Percentiles rank a stretch among this genome's conserved stretches.
Evolutionary conservation across 2,797 vertebrate species (phyloP).

Genomic region (Sebastes vulpes): DNA sequence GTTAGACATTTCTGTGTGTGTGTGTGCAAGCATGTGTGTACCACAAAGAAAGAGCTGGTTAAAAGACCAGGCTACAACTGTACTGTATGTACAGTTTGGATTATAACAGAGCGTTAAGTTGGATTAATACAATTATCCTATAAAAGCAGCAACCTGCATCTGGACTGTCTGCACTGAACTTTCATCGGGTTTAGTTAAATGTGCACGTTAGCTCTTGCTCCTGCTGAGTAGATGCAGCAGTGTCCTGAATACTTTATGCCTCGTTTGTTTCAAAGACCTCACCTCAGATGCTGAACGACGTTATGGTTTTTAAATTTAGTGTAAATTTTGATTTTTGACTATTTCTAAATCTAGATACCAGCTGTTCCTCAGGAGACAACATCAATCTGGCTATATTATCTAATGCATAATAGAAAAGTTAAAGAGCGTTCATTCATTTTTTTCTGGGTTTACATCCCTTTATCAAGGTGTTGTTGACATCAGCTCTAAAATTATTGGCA

Average conservation of each 20-base stretch:
- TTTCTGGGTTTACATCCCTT: background rate
- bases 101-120: background rate
- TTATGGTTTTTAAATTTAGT: background rate
- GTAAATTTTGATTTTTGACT: background rate
- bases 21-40: background rate
- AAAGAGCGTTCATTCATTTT: background rate
- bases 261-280: background rate
- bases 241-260: background rate
- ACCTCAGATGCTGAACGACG: background rate
- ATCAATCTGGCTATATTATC: background rate
- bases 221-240: background rate
- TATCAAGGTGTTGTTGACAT: background rate
- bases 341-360: background rate
- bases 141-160: background rate
- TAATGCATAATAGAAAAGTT: background rate
- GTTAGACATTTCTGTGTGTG: constrained; percentile 42
- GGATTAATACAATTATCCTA: background rate
- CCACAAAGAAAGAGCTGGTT: background rate
- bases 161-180: background rate
- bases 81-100: background rate
- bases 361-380: background rate
- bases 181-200: background rate
- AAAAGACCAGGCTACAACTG: constrained; percentile 1
- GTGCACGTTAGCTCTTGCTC: background rate
- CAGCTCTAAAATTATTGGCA: background rate